Conservation (phyloP, 2,888 invertebrate species). For the Ophion ellenae region DNA sequence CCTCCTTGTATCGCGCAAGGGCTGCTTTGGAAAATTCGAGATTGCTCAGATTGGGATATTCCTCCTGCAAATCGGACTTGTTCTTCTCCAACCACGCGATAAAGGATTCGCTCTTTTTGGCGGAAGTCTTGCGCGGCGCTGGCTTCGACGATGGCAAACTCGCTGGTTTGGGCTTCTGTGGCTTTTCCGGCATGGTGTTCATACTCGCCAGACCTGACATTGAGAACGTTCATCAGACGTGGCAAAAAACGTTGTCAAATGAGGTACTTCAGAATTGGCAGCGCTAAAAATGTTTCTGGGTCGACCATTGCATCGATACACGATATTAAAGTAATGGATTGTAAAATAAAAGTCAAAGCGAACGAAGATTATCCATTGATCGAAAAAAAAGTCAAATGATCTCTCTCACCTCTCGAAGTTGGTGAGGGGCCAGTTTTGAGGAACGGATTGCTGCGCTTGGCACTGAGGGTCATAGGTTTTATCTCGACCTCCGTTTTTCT, state of each 20-base stretch:
- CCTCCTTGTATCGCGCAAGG: slow-evolving; percentile 85
- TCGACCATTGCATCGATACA: background rate
- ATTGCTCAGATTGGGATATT: slow-evolving; percentile 85
- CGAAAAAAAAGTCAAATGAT: background rate
- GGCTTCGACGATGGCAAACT: slow-evolving; percentile 68
- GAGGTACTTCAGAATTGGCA: background rate
- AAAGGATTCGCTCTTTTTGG: slow-evolving; percentile 85
- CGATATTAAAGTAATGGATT: background rate
- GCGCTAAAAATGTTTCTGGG: background rate
- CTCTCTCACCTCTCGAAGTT: slow-evolving; percentile 68
- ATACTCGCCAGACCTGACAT: slow-evolving; percentile 71
- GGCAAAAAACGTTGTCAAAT: slow-evolving; percentile 67
- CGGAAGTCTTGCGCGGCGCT: slow-evolving; percentile 72
- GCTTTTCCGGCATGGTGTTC: slow-evolving; percentile 76
- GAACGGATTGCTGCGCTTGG: slow-evolving; percentile 84
- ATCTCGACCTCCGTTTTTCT: slow-evolving; percentile 76
- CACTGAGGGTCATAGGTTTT: slow-evolving; percentile 76
- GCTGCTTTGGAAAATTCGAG: slow-evolving; percentile 86
- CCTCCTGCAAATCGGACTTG: slow-evolving; percentile 85
- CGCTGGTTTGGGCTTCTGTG: slow-evolving; percentile 66
- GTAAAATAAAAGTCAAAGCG: background rate
- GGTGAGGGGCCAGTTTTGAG: slow-evolving; percentile 81
- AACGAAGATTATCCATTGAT: background rate
- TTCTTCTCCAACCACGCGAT: slow-evolving; percentile 87
- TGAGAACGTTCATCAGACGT: background rate